phyloP scores from a whole-genome alignment of 2,888 invertebrate species.

The Tyria jacobaeae region DNA sequence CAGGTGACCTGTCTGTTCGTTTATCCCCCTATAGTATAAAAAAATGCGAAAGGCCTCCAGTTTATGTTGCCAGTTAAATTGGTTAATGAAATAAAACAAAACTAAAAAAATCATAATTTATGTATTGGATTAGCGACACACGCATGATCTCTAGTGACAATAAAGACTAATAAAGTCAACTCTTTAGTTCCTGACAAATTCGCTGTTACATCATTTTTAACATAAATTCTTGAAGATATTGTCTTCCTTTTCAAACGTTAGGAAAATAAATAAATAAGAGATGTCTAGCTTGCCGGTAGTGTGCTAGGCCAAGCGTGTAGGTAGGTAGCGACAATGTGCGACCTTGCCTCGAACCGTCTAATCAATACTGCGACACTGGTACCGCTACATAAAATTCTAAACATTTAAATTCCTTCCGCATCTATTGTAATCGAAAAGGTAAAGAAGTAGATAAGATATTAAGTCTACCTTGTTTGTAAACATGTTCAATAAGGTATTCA shows the following conservation, averaged over 20 bases:
- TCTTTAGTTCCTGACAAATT: no score
- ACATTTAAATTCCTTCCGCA: slow-evolving; percentile 22
- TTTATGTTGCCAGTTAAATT: no score
- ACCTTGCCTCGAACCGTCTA: slow-evolving; percentile 66
- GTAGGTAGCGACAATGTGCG: slow-evolving; percentile 53
- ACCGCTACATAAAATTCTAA: slow-evolving; percentile 36
- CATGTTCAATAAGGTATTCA: not conserved
- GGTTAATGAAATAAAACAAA: no score
- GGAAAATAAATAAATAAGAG: slow-evolving; percentile 9
- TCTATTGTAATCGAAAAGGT: slow-evolving; percentile 12
- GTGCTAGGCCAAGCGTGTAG: slow-evolving; percentile 35
- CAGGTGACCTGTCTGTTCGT: no score
- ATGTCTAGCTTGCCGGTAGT: slow-evolving; percentile 12
- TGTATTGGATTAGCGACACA: no score
- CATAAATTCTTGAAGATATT: not conserved
- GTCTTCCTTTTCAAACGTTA: not conserved
- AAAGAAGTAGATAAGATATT: slow-evolving; percentile 1
- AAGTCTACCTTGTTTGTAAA: not conserved
- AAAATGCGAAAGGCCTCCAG: no score
- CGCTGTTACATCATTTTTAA: not conserved
- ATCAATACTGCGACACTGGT: slow-evolving; percentile 68
- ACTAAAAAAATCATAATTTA: no score
- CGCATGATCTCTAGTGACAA: no score
- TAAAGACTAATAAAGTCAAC: no score
- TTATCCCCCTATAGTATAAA: no score